Conservation (phyloP, 2,888 invertebrate species). For the Acheta domesticus region DNA sequence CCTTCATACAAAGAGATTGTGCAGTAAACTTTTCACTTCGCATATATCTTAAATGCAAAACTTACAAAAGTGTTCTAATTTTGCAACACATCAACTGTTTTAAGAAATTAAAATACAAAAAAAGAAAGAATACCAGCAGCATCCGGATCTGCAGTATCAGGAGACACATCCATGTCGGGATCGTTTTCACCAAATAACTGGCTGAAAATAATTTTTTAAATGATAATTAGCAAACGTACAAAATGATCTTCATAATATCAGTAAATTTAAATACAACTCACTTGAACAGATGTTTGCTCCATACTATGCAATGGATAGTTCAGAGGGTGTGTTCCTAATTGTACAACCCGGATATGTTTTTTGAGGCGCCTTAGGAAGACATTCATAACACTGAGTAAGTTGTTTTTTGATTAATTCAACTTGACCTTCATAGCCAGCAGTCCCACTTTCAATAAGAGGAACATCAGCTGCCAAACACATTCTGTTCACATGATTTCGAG, state of each 20-base stretch:
- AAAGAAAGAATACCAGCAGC: slow-evolving; percentile 57
- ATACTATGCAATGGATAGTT: slow-evolving; percentile 98
- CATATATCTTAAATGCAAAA: too few species aligned
- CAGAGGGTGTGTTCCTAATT: slow-evolving; percentile 97
- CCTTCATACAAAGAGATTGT: too few species aligned
- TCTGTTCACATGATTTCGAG: slow-evolving; percentile 96
- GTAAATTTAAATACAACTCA: slow-evolving; percentile 43
- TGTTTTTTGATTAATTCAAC: slow-evolving; percentile 84
- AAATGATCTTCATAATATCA: background rate
- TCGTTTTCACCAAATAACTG: slow-evolving; percentile 97
- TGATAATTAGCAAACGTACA: background rate
- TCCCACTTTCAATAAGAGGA: slow-evolving; percentile 94
- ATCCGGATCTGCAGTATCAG: slow-evolving; percentile 94
- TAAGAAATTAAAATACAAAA: background rate
- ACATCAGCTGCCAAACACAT: slow-evolving; percentile 95
- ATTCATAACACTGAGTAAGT: slow-evolving; percentile 94
- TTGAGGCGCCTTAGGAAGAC: slow-evolving; percentile 84
- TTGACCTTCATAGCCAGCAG: slow-evolving; percentile 96
- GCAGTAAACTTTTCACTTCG: too few species aligned
- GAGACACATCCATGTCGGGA: slow-evolving; percentile 96
- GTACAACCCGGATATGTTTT: slow-evolving; percentile 97
- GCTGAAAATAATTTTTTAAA: slow-evolving; percentile 51
- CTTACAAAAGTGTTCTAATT: too few species aligned
- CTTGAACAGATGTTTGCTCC: slow-evolving; percentile 99
- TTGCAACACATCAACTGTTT: background rate